phyloP scores from a whole-genome alignment of 64 coral and sea anemone genomes.

The Pocillopora verrucosa region DNA sequence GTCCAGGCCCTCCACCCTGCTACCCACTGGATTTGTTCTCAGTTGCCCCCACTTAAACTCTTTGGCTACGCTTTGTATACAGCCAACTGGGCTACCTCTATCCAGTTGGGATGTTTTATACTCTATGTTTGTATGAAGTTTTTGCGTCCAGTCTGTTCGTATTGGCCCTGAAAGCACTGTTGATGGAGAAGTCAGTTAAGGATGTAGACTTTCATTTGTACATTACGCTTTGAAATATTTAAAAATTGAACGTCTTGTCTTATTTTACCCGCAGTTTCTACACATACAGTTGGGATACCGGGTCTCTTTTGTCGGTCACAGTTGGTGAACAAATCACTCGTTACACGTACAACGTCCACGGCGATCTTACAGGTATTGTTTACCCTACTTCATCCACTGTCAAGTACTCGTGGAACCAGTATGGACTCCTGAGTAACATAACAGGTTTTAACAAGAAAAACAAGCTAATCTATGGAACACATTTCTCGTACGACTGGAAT shows the following conservation, averaged over 20 bases:
- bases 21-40: not conserved
- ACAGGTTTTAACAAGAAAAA: constrained; percentile 51
- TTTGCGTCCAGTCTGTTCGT: too few species aligned
- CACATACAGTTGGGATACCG: constrained; percentile 33
- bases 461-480: constrained; percentile 19
- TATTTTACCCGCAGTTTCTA: constrained; percentile 62
- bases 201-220: too few species aligned
- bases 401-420: constrained; percentile 61
- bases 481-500: constrained; percentile 73
- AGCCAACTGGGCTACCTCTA: too few species aligned
- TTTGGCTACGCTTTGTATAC: too few species aligned
- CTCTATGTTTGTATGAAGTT: too few species aligned
- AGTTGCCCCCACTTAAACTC: not conserved
- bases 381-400: constrained; percentile 51
- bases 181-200: too few species aligned
- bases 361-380: constrained; percentile 70
- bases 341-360: constrained; percentile 48
- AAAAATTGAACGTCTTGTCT: too few species aligned
- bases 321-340: constrained; percentile 23
- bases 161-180: too few species aligned
- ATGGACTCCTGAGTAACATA: constrained; percentile 44
- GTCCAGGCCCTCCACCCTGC: too few species aligned
- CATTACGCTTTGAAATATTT: too few species aligned
- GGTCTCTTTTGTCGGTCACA: constrained; percentile 49
- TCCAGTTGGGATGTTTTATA: too few species aligned